phyloP scores from a whole-genome alignment of 53 echinoderm and acorn worm genomes.

The Hippasteria phrygiana region DNA sequence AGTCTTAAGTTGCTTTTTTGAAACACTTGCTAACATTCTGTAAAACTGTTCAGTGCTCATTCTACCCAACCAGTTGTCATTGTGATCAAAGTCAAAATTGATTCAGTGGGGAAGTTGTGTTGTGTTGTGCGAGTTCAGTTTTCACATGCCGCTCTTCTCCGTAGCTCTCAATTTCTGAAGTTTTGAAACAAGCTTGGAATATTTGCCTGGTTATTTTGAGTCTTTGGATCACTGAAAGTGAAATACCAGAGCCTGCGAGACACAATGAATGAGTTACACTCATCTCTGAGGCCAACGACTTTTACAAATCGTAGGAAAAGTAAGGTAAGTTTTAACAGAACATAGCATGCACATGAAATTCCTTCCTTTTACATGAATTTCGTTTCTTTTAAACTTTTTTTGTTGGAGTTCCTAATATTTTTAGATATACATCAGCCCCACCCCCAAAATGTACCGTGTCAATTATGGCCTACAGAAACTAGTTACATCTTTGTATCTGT shows the following conservation, averaged over 20 bases:
- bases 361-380: too few species aligned
- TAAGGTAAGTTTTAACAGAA: neutral
- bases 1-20: too few species aligned
- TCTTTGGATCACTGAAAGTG: neutral
- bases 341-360: neutral
- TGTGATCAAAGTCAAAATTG: neutral
- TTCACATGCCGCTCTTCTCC: neutral
- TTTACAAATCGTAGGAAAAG: conserved; percentile 11
- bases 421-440: too few species aligned
- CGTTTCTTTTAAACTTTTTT: too few species aligned
- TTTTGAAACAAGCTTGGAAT: neutral
- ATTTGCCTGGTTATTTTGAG: neutral
- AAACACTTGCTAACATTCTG: neutral
- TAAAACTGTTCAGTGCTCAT: neutral
- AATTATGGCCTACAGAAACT: too few species aligned
- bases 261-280: conserved; percentile 3
- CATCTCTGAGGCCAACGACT: neutral
- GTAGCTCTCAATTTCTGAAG: neutral
- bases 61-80: neutral
- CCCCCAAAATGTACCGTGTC: too few species aligned
- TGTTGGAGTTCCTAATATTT: too few species aligned
- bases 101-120: neutral
- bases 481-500: too few species aligned
- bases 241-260: neutral
- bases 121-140: neutral